Evolutionary conservation across 37 sponge, comb jelly and placozoan species (phyloP), one percentile per base, ranked within the genome.

Genomic region (Halisarca cf. caerulea): DNA sequence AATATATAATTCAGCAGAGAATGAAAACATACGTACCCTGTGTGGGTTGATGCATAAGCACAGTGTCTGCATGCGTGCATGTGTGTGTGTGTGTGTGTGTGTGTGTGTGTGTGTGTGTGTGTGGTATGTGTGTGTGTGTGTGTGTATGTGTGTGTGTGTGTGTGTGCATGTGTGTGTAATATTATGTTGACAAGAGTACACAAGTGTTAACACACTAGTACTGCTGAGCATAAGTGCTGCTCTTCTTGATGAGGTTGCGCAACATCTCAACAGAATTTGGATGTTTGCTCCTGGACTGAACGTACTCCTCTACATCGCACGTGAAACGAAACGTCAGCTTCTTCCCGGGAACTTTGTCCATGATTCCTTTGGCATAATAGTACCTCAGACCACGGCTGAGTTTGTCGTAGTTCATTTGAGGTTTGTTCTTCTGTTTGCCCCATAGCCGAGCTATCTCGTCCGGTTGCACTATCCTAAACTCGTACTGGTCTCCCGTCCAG

Each of bases 361-460:
- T 89, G 70, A 95, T 95, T 1, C 88, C 91, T 53, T 95, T 95
- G 81, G 75, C 79, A 78, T 95, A 95, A 81, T 95, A 95, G 83
- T 95, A 95, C 15, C 95, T 87, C 34, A 95, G 81, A 32, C 89
- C 95, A 8, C 95, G 88, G 51, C 93, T 92, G n/a, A 95, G 69
- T 47, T 95, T 95, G 68, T 95, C 95, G 35, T 92, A 95, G 81
- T 92, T 95, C 95, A 94, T 94, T 8, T 90, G 84, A 14, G 92
- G 90, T 70, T 91, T 91, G 90, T 89, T 94, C 88, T 92, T 95
- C 58, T 87, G 85, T 0, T 89, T 66, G 0, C 95, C 95, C 95
- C 95, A 95, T 21, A 89, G 86, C 17, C 83, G 78, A 62, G 95
- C 95, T n/a, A 91, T 83, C 58, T 88, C 93, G 37, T 92, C 95